Base-by-base conservation (phyloP, 2,888 invertebrate genomes). In the Cephus sareptanus region DNA sequence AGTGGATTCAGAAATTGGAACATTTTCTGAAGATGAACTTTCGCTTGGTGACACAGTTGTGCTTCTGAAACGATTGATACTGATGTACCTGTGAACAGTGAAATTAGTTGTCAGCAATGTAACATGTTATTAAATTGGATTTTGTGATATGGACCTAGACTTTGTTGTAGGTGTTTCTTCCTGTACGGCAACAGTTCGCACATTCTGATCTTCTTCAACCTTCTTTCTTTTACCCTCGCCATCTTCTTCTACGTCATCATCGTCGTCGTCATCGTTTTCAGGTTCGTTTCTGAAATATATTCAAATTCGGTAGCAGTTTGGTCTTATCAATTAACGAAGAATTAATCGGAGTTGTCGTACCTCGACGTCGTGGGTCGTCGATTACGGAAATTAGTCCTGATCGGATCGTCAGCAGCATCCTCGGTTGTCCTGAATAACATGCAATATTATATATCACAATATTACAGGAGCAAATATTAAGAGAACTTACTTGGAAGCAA, bases 51-150 rank as follows among this genome's bases (percentile, higher is more conserved):
- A 30, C 12, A 80, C 77, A 0, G 89, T 90, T 6, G 91, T 90
- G 76, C 89, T 90, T 79, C 92, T 86, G 79, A 91, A 91, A 68
- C 92, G 89, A 76, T 91, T 90, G 23, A 91, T 85, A 75, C 88
- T 92, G 31, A 91, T 89, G 83, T 93, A 93, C 79, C 93, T 93
- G 83, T 12, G 85, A 84, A 80, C 23, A 81, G 68, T 23, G 33
- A 77, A 75, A 79, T 79, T 23, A 75, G 69, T 75, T 40, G 33
- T 71, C 56, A 56, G 56, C 56, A 23, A 23, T 23, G 9, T 56
- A 56, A 23, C 56, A 23, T 56, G 9, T 56, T 56, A 56, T 56
- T 23, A 2, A 23, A 56, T 23, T 56, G 23, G 23, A 56, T 56
- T 56, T 56, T 56, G 56, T 56, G 23, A 56, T 56, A 56, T 15